phyloP scores from a whole-genome alignment of 2,888 invertebrate genomes.

The Diabrotica balteata region DNA sequence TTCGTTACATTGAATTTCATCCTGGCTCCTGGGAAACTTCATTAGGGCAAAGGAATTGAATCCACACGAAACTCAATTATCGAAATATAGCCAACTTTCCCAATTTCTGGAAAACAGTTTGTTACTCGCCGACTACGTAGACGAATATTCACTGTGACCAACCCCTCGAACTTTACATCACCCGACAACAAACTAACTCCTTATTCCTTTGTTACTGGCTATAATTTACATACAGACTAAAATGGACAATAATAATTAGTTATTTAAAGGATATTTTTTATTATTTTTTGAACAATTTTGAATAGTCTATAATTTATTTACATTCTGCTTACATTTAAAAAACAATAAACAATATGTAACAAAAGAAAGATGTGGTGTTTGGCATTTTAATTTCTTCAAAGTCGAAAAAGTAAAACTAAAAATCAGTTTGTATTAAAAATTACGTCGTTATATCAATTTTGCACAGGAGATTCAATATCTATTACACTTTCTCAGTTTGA shows the following conservation, averaged over 20 bases:
- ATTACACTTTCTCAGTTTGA: too few species aligned
- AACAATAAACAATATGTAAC: too few species aligned
- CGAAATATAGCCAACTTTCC: conserved; percentile 16
- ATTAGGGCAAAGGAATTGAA: background rate
- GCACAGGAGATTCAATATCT: too few species aligned
- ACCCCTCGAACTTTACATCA: conserved; percentile 1
- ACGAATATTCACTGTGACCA: conserved; percentile 10
- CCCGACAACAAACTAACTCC: conserved; percentile 15
- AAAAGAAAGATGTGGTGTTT: too few species aligned
- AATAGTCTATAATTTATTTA: too few species aligned
- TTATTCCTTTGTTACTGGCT: background rate
- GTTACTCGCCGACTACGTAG: background rate
- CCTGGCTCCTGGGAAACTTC: conserved; percentile 1
- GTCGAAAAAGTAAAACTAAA: too few species aligned
- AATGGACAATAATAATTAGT: background rate
- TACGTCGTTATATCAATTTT: too few species aligned
- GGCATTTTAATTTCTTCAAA: too few species aligned
- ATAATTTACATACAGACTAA: background rate
- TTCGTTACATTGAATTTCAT: conserved; percentile 1
- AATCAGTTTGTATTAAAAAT: too few species aligned
- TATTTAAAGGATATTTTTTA: background rate
- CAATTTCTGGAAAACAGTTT: conserved; percentile 1
- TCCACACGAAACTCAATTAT: conserved; percentile 6
- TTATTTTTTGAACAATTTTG: background rate
- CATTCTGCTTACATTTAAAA: too few species aligned